Percentiles rank a stretch among this genome's conserved stretches.
Conservation (phyloP, 2,113 vertebrate species). For the Dromiciops gliroides region DNA sequence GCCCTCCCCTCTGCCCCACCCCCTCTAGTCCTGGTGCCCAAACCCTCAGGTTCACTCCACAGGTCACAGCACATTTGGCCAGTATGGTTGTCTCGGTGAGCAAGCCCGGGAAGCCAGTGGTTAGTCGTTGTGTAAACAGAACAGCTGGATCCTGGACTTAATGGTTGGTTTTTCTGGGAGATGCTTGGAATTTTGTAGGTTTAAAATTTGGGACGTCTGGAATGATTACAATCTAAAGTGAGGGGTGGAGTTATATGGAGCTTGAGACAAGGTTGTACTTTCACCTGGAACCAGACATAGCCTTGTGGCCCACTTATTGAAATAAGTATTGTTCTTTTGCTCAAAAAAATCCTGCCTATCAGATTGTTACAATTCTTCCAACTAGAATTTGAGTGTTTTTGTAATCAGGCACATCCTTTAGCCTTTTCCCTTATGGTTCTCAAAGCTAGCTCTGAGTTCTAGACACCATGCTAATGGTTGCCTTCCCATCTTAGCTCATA, state of each 20-base stretch:
- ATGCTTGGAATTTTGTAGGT: neutral
- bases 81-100: neutral
- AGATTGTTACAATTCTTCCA: neutral
- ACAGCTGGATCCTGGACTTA: conserved; percentile 16
- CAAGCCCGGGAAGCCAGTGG: conserved; percentile 51
- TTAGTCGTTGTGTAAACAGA: conserved; percentile 29
- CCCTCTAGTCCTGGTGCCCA: neutral
- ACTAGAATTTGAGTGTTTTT: neutral
- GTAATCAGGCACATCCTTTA: neutral
- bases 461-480: neutral
- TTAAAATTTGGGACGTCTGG: neutral
- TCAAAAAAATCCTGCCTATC: neutral
- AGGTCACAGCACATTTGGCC: neutral
- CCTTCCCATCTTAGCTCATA: neutral
- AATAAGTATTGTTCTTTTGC: neutral
- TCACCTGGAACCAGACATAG: neutral
- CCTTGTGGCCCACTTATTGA: neutral
- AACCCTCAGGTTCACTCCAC: neutral
- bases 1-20: neutral
- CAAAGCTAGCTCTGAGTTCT: neutral
- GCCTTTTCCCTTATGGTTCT: neutral
- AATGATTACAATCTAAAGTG: conserved; percentile 12
- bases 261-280: neutral
- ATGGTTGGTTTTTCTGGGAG: neutral
- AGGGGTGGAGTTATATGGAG: neutral